Base-by-base conservation (phyloP, 2,888 invertebrate genomes). In the Apodemia mormo region DNA sequence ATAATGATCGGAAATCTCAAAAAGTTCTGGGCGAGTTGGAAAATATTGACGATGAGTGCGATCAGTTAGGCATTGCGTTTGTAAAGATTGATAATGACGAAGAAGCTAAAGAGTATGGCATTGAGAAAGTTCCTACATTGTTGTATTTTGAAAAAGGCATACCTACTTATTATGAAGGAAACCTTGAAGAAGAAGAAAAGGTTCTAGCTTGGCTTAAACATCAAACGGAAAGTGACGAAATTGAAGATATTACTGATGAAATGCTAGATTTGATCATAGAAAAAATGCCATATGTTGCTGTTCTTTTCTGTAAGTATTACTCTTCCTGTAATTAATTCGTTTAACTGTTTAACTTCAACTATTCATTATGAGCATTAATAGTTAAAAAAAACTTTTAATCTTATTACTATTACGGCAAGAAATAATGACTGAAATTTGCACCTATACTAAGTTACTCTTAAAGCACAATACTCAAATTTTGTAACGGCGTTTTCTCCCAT, bases 21-120 rank as follows among this genome's bases (percentile, higher is more conserved):
- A 96, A 95, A 83, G 96, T 97, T 73, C 94, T 98, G 73, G 96
- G 96, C 86, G 98, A 98, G 93, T 89, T 98, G 79, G 98, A 98
- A 91, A 98, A 98, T 85, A 98, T 98, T 83, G 98, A 98, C 86
- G 98, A 98, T 86, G 98, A 98, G 92, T 97, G 97, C 89, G 97
- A 98, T 86, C 94, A 96, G 80, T 94, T 97, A 79, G 97, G 97
- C 75, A 96, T 98, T 83, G 96, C 96, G 75, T 98, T 98, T 90
- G 98, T 98, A 22, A 98, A 98, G 90, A 97, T 98, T 82, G 97
- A 97, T 86, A 97, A 98, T 87, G 94, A 96, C 76, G 97, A 97
- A 49, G 98, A 98, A 90, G 97, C 98, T 68, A 95, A 95, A 85
- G 97, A 98, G 90, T 98, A 98, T 84, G 98, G 98, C 78, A 97